Conservation (phyloP, 2,113 vertebrate species). For the Prunella fulvescens region DNA sequence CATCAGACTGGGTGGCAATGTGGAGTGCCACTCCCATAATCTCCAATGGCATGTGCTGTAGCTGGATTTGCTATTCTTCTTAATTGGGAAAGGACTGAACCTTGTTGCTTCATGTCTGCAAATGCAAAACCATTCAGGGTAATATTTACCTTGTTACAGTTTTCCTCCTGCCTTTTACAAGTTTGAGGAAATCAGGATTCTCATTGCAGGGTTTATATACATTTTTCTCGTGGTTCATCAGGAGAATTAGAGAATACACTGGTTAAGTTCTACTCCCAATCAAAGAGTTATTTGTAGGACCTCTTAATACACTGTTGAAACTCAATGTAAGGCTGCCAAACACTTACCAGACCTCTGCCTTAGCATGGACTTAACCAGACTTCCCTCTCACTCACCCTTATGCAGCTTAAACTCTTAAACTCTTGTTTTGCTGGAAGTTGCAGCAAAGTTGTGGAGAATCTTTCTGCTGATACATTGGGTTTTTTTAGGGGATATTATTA, state of each 20-base stretch:
- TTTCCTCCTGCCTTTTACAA: background rate
- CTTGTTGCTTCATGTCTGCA: background rate
- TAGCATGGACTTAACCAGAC: background rate
- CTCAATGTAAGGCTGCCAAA: background rate
- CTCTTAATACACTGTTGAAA: background rate
- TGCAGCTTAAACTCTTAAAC: conserved; percentile 35
- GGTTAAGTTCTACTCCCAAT: background rate
- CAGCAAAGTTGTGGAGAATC: conserved; percentile 31
- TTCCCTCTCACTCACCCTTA: conserved; percentile 34
- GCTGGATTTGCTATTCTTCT: background rate
- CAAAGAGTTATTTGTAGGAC: background rate
- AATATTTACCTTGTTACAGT: background rate
- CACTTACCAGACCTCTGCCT: background rate
- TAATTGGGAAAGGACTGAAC: background rate
- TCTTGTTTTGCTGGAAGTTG: conserved; percentile 31
- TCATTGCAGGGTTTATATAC: background rate
- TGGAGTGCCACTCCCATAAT: background rate
- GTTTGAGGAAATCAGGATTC: background rate
- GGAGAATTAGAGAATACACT: background rate
- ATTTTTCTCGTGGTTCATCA: background rate
- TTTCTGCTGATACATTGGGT: conserved; percentile 46
- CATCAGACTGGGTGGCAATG: background rate
- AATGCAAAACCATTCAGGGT: background rate
- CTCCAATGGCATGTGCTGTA: background rate
- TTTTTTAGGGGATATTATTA: conserved; percentile 53